Evolutionary conservation across 2,888 invertebrate genomes (phyloP).

Genomic region (Autographa pulchrina): DNA sequence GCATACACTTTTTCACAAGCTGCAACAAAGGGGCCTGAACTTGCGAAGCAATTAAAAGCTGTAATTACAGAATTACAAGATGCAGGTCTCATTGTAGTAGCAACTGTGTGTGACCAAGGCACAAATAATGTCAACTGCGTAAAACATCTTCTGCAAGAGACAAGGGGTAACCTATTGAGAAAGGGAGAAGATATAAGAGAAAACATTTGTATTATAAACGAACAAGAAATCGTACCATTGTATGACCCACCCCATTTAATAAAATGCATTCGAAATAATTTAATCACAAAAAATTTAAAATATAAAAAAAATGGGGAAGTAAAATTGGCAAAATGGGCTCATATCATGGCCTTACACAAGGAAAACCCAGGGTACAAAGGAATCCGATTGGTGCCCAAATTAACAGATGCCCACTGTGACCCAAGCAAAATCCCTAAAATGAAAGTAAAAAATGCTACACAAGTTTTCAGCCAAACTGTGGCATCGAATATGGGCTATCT

Average conservation of each 20-base stretch:
- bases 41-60: constrained; percentile 48
- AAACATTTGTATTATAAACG: constrained; percentile 46
- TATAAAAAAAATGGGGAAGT: constrained; percentile 28
- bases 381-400: no score
- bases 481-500: no score
- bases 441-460: no score
- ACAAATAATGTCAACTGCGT: constrained; percentile 50
- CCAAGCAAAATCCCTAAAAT: no score
- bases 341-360: constrained; percentile 42
- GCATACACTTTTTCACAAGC: constrained; percentile 46
- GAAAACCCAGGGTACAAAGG: no score
- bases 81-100: constrained; percentile 53
- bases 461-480: no score
- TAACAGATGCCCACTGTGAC: no score
- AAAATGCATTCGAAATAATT: no score
- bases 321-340: constrained; percentile 56
- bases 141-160: constrained; percentile 51
- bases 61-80: constrained; percentile 42
- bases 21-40: constrained; percentile 49
- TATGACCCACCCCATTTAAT: constrained; percentile 59
- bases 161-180: constrained; percentile 33
- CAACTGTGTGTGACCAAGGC: no score
- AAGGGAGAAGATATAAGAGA: constrained; percentile 28
- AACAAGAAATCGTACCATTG: constrained; percentile 47
- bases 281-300: constrained; percentile 47